Evolutionary conservation across 1,140 invertebrate species (phyloP).

Genomic region (Chymomyza costata): DNA sequence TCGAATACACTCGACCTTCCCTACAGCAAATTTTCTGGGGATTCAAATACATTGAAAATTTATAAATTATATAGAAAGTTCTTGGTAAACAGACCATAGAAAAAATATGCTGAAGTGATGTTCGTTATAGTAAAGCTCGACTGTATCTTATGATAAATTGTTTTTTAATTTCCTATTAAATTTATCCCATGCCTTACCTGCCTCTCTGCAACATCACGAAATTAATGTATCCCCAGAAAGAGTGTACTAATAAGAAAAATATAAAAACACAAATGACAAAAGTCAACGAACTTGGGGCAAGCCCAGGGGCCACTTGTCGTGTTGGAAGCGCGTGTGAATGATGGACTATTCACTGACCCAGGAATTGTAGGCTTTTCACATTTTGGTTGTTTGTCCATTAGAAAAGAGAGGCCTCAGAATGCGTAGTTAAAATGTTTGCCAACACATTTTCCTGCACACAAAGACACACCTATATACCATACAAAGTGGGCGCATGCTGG

Average conservation of each 20-base stretch:
- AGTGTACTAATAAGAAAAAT: constrained; percentile 1
- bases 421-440: constrained; percentile 7
- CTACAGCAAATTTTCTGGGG: no score
- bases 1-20: no score
- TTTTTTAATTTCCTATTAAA: no score
- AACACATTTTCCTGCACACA: constrained; percentile 20
- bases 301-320: constrained; percentile 1
- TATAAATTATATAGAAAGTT: no score
- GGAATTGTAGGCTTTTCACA: constrained; percentile 16
- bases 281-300: constrained; percentile 32
- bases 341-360: no score
- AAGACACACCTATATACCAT: no score
- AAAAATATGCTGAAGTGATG: no score
- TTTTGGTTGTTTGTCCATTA: constrained; percentile 20
- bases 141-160: no score
- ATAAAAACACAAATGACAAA: constrained; percentile 21
- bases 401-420: constrained; percentile 1
- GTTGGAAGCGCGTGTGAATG: constrained; percentile 15
- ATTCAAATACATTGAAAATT: no score
- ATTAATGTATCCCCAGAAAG: constrained; percentile 2
- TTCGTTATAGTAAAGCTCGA: no score
- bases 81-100: no score
- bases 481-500: constrained; percentile 3
- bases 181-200: no score
- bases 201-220: neutral